Percentiles rank a stretch among this genome's conserved stretches.
These are phyloP conservation scores for Amniataba percoides DNA, from an alignment of 2,797 vertebrate species.

Conservation along the genomic window DNA sequence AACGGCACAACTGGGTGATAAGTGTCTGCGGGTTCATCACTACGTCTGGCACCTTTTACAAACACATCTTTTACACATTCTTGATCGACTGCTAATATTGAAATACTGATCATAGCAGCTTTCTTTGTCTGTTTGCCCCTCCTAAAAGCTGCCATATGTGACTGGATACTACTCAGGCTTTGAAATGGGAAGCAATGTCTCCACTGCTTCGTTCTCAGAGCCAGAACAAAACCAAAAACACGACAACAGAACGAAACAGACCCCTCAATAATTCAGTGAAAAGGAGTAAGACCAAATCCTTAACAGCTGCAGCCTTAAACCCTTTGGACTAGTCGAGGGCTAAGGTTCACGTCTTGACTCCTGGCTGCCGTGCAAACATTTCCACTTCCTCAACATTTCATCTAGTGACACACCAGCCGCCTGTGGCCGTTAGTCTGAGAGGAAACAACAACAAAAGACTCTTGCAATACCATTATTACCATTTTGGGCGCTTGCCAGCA, in stretches of 20 bases:
- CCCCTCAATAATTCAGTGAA: constrained; percentile 14
- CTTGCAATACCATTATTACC: constrained; percentile 85
- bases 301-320: constrained; percentile 30
- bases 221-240: constrained; percentile 4
- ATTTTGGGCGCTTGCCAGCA: constrained; percentile 84
- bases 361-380: constrained; percentile 66
- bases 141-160: not conserved
- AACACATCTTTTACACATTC: not conserved
- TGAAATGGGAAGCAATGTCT: not conserved
- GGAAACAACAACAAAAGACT: constrained; percentile 83
- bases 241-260: not conserved
- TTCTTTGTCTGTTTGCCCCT: not conserved
- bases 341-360: constrained; percentile 63
- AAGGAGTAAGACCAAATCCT: constrained; percentile 11
- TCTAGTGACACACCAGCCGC: constrained; percentile 65
- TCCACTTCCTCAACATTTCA: constrained; percentile 77
- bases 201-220: not conserved
- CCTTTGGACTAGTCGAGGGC: constrained; percentile 35
- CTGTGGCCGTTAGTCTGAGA: constrained; percentile 72
- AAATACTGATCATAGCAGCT: not conserved
- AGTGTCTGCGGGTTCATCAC: not conserved
- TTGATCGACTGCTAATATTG: not conserved
- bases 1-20: not conserved
- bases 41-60: not conserved
- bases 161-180: not conserved